These are phyloP conservation scores for Dermatemys mawii DNA, from an alignment of 2,113 vertebrate genomes.

Conservation along the genomic window DNA sequence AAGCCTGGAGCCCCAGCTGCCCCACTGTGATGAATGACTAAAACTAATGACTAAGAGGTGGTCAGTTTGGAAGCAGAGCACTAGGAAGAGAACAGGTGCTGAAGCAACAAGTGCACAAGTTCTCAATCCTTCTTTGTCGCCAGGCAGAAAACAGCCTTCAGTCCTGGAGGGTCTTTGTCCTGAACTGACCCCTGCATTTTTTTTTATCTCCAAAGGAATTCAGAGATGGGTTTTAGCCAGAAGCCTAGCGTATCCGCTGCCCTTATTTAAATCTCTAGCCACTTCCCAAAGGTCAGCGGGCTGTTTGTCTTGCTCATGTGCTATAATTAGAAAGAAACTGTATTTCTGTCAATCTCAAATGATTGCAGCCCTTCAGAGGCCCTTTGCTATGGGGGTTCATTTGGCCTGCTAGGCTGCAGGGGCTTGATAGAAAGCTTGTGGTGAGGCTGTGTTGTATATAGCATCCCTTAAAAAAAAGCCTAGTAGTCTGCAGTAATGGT, in stretches of 20 bases:
- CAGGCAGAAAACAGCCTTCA: accelerated
- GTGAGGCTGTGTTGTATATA: background rate
- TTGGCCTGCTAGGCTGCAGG: background rate
- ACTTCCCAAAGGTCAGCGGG: background rate
- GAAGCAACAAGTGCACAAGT: background rate
- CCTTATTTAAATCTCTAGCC: accelerated
- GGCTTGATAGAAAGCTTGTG: background rate
- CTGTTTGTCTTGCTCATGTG: background rate
- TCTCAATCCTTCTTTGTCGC: accelerated
- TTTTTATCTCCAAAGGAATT: background rate
- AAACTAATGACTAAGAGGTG: background rate
- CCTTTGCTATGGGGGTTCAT: background rate
- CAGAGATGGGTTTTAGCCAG: background rate
- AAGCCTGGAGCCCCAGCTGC: background rate
- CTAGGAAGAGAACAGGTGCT: background rate
- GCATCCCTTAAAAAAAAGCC: background rate
- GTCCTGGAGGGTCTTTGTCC: background rate
- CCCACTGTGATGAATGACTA: background rate
- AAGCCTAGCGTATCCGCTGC: background rate
- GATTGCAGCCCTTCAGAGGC: background rate
- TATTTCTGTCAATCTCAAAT: background rate
- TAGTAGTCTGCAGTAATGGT: background rate
- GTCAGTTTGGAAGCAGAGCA: background rate
- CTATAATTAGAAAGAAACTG: constrained; percentile 49
- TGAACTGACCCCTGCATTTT: background rate